Base-by-base conservation (phyloP, 1,140 invertebrate species). In the Drusus annulatus region DNA sequence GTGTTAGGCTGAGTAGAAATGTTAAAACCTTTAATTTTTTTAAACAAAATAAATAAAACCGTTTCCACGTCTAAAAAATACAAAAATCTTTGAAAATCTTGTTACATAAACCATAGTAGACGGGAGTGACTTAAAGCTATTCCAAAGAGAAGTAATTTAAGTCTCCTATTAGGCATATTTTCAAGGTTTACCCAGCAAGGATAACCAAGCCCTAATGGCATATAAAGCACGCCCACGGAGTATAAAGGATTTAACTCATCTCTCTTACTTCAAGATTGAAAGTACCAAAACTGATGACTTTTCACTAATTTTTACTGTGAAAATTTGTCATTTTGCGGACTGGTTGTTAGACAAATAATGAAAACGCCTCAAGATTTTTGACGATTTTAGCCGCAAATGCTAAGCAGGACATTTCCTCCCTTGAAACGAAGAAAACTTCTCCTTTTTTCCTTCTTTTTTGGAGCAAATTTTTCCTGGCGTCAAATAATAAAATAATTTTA, bases 341-440 rank as follows among this genome's bases (percentile, higher is more conserved):
- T n/a, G 21, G 17, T 71, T 71, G 68, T 51, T 71, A 76, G 60
- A 62, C 31, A 36, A 76, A 31, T 62, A 76, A 76, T 76, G 19
- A 28, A 76, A 76, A 76, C 54, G 56, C 31, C 21, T 62, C 19
- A 16, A 50, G 56, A 76, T 76, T 76, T 45, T 36, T 16, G 21
- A 3, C 19, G 0, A 76, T 54, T 45, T 76, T 76, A 58, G 28
- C 45, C 19, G 25, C 58, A 58, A 76, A 56, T 62, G 21, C 74
- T 56, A 62, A 45, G 28, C 13, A 62, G 28, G 56, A 54, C 31
- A 45, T 62, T 36, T 36, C 31, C 36, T 45, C 10, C 36, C 36
- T 45, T 13, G 36, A 45, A 45, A 45, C 2, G 36, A 45, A 10
- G 10, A 45, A 7, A 45, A 45, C 8, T 1, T 1, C 36, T 13